phyloP scores from a whole-genome alignment of 2,113 vertebrate species.

The Sebastes fasciatus region DNA sequence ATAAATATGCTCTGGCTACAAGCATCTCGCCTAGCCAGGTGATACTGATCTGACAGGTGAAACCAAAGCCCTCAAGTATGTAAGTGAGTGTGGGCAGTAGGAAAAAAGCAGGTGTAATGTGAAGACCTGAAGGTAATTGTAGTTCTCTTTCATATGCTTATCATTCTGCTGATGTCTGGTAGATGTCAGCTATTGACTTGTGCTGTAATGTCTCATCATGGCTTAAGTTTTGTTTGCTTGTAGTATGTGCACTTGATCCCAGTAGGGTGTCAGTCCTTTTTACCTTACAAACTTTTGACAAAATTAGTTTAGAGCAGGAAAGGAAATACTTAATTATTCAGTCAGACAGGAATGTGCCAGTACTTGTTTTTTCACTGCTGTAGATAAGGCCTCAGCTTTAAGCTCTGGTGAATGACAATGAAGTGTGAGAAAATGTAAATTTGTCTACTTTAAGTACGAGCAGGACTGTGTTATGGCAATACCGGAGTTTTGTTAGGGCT shows the following conservation, averaged over 20 bases:
- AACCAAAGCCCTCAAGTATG: conserved; percentile 54
- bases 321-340: background rate
- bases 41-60: conserved; percentile 75
- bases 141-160: background rate
- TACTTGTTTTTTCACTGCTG: background rate
- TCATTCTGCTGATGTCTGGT: background rate
- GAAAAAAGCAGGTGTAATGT: conserved; percentile 23
- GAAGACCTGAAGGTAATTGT: background rate
- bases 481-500: background rate
- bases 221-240: background rate
- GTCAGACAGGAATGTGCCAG: background rate
- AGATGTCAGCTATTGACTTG: background rate
- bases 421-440: background rate
- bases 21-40: conserved; percentile 46
- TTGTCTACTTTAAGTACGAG: background rate
- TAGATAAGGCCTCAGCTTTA: background rate
- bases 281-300: background rate
- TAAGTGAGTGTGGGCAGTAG: background rate
- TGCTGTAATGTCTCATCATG: background rate
- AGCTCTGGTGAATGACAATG: background rate
- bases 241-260: background rate
- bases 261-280: no score
- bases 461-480: background rate
- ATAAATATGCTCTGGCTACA: conserved; percentile 69
- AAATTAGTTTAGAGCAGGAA: background rate